Conservation (phyloP, 2,113 vertebrate species). For the Illadopsis cleaveri region DNA sequence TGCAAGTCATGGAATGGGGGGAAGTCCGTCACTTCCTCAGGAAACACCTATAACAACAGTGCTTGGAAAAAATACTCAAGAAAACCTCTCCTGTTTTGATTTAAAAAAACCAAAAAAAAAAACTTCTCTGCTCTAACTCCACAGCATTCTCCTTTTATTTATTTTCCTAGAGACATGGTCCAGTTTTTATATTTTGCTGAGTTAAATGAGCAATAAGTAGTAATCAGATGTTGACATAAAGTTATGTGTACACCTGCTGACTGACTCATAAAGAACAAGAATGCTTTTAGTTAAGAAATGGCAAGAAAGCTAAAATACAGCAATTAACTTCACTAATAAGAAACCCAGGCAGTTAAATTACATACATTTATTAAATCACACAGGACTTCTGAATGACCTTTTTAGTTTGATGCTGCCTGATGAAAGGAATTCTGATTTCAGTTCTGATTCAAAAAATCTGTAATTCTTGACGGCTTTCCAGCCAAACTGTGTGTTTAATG, state of each 20-base stretch:
- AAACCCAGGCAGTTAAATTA: constrained; percentile 23
- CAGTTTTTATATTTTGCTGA: constrained; percentile 36
- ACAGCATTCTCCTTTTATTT: constrained; percentile 47
- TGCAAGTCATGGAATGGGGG: not conserved
- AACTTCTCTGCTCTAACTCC: not conserved
- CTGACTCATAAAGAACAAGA: constrained; percentile 55
- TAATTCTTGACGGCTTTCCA: not conserved
- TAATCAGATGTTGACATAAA: constrained; percentile 60
- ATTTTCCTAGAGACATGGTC: constrained; percentile 42
- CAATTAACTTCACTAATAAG: constrained; percentile 34
- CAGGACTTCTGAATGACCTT: constrained; percentile 46
- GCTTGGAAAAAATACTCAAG: constrained; percentile 51
- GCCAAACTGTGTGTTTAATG: not conserved
- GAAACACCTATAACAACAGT: constrained; percentile 72
- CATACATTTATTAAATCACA: constrained; percentile 30
- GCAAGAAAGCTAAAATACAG: constrained; percentile 29
- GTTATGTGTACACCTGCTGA: constrained; percentile 59
- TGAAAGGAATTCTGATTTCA: not conserved
- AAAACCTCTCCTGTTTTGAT: constrained; percentile 50
- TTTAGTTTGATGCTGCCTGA: constrained; percentile 28
- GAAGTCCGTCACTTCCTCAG: constrained; percentile 58
- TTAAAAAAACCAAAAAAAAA: not conserved
- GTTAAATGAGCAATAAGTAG: constrained; percentile 59
- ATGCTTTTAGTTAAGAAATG: constrained; percentile 48
- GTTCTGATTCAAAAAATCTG: not conserved